phyloP scores from a whole-genome alignment of 2,113 vertebrate species.

The Lophura nycthemera region DNA sequence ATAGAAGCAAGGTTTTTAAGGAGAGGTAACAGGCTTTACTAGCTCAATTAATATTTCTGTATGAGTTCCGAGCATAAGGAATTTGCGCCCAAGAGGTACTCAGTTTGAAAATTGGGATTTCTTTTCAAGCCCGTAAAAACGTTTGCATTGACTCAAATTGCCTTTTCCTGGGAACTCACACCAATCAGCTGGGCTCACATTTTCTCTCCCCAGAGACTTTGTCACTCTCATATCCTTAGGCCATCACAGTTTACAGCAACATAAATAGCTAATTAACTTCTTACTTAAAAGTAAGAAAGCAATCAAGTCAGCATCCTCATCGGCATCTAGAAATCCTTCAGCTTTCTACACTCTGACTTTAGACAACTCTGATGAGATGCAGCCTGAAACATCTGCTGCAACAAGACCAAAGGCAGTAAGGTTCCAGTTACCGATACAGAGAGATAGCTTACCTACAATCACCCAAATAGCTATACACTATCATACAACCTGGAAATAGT shows the following conservation, averaged over 20 bases:
- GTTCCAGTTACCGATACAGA: not conserved
- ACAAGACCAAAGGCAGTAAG: not conserved
- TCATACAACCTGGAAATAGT: not conserved
- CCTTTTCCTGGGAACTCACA: conserved; percentile 1
- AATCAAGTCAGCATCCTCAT: not conserved
- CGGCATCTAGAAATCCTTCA: conserved; percentile 9
- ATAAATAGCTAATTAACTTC: conserved; percentile 63
- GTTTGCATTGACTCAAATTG: conserved; percentile 11
- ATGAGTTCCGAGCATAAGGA: not conserved
- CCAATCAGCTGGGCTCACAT: not conserved
- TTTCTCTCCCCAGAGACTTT: conserved; percentile 14
- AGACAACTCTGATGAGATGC: not conserved
- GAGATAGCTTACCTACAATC: not conserved
- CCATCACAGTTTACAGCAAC: conserved; percentile 42
- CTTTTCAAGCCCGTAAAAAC: conserved; percentile 16
- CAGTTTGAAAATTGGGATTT: not conserved
- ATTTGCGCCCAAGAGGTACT: not conserved
- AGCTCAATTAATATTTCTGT: not conserved
- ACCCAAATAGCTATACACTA: not conserved
- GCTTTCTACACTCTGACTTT: not conserved
- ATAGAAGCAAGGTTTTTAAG: conserved; percentile 11
- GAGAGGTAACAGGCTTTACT: not conserved
- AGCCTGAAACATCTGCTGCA: not conserved
- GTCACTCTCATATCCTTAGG: conserved; percentile 21
- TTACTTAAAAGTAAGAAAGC: conserved; percentile 66